These are phyloP conservation scores for Halesus radiatus DNA, from an alignment of 1,140 invertebrate species.

Conservation along the genomic window DNA sequence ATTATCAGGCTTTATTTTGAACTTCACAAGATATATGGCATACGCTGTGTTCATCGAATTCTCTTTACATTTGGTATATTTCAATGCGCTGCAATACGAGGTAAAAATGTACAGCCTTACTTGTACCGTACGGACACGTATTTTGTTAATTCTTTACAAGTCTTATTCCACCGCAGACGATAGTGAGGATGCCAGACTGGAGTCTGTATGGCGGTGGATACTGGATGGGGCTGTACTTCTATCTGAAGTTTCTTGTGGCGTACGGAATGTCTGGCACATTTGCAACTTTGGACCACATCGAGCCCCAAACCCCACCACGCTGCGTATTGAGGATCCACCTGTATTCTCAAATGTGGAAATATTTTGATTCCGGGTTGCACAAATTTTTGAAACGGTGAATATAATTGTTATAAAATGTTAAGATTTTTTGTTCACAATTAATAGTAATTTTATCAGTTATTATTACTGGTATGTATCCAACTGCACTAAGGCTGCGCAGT, in stretches of 20 bases:
- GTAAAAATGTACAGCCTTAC: too few species aligned
- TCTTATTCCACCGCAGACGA: constrained; percentile 59
- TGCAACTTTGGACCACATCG: constrained; percentile 82
- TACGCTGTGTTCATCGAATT: constrained; percentile 82
- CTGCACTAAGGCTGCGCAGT: too few species aligned
- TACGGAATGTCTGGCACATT: constrained; percentile 87
- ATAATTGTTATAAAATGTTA: too few species aligned
- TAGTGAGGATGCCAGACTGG: constrained; percentile 71
- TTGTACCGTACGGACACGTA: too few species aligned
- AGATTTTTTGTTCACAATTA: too few species aligned
- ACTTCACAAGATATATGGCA: constrained; percentile 75
- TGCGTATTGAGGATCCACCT: constrained; percentile 92
- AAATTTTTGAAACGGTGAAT: constrained; percentile 85
- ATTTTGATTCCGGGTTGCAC: constrained; percentile 93
- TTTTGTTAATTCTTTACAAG: too few species aligned
- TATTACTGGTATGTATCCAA: too few species aligned
- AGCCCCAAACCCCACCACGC: constrained; percentile 84
- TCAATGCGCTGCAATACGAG: constrained; percentile 77
- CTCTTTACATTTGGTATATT: constrained; percentile 84
- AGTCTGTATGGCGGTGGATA: constrained; percentile 85
- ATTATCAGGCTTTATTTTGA: constrained; percentile 65
- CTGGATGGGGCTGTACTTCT: constrained; percentile 91
- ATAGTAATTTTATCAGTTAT: too few species aligned
- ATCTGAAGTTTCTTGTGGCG: constrained; percentile 89
- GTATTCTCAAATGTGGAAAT: constrained; percentile 96